phyloP scores from a whole-genome alignment of 1,140 invertebrate genomes.

The Cyrtorhinus lividipennis region DNA sequence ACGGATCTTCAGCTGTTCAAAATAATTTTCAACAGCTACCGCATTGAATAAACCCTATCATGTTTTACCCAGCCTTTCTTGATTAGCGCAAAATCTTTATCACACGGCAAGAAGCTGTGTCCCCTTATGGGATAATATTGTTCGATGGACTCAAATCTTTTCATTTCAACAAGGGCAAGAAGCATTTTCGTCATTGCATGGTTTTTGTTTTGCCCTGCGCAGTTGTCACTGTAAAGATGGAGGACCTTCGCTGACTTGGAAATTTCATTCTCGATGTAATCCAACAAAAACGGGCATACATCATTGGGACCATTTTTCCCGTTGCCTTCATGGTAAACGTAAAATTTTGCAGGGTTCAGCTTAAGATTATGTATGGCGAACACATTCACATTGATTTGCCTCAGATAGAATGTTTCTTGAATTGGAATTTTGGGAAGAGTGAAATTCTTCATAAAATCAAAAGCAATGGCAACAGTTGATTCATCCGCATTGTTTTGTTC shows the following conservation, averaged over 20 bases:
- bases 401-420: slow-evolving; percentile 25
- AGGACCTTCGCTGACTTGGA: slow-evolving; percentile 24
- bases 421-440: slow-evolving; percentile 23
- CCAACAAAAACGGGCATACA: slow-evolving; percentile 25
- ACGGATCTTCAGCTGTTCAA: neutral
- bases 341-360: slow-evolving; percentile 22
- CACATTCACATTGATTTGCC: slow-evolving; percentile 27
- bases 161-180: slow-evolving; percentile 12
- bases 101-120: slow-evolving; percentile 20
- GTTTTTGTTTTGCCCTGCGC: slow-evolving; percentile 21
- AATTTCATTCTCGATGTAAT: slow-evolving; percentile 25
- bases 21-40: slow-evolving; percentile 8
- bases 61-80: slow-evolving; percentile 14
- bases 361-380: slow-evolving; percentile 28
- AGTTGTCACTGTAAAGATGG: slow-evolving; percentile 22
- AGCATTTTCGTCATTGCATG: slow-evolving; percentile 21
- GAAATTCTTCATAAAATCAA: slow-evolving; percentile 30
- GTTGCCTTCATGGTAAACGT: slow-evolving; percentile 26
- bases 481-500: slow-evolving; percentile 21
- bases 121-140: slow-evolving; percentile 21
- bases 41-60: slow-evolving; percentile 14
- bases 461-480: slow-evolving; percentile 22
- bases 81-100: slow-evolving; percentile 15
- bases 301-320: slow-evolving; percentile 25
- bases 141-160: slow-evolving; percentile 18